Base-by-base conservation (phyloP, 2,797 vertebrate genomes). In the Apogon hyalosoma region DNA sequence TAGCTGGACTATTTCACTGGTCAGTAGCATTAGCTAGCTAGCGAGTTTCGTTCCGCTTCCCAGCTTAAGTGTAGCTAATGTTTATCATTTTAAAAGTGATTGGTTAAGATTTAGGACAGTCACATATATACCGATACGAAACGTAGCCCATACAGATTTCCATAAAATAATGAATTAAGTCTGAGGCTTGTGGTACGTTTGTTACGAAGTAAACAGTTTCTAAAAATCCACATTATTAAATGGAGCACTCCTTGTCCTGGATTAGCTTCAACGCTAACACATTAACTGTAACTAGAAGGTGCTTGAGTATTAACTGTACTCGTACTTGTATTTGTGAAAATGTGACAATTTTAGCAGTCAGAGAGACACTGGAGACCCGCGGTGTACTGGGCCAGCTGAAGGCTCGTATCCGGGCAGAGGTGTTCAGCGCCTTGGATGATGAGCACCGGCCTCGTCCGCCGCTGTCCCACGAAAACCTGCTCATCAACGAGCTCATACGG, bases 401-500 rank as follows among this genome's bases (percentile, higher is more conserved):
- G 85, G 97, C 97, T 10, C 94, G 94, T 31, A 95, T 99, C 81
- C 92, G 97, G 79, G 97, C 98, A 0, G 98, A 99, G 65, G 96
- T 99, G 72, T 99, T 99, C 77, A 93, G 78, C 1, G 96, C 95
- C 0, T 87, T 99, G 73, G 95, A 98, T 11, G 96, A 98, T 45
- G 92, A 87, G 40, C 90, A 82, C 1, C 93, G 95, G 12, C 88
- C 92, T 1, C 94, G 94, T 1, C 97, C 98, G 0, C 24, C 89
- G 0, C 69, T 97, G 77, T 93, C 95, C 50, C 96, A 93, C 42
- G 95, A 98, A 84, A 99, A 98, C 70, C 93, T 99, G 42, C 92
- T 99, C 14, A 95, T 99, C 71, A 99, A 99, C 10, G 97, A 99
- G 68, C 92, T 99, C 45, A 94, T 99, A 85, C 93, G 96, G 16